Evolutionary conservation across 2,888 invertebrate genomes (phyloP), one percentile per base, ranked within the genome.

Genomic region (Agriopis leucophaearia): DNA sequence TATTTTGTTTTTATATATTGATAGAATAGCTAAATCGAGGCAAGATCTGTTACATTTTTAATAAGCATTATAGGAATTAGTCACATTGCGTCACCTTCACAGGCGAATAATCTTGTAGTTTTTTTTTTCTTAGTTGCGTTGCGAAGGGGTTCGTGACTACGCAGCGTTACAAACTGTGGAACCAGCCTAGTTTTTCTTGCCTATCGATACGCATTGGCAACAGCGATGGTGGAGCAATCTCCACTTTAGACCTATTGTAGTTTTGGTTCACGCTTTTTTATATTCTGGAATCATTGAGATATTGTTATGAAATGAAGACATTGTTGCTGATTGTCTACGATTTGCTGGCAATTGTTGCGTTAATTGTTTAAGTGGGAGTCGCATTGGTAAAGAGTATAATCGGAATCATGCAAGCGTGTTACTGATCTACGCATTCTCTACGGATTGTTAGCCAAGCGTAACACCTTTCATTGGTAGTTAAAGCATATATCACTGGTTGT

Each of bases 141-240:
- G 81, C 82, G 80, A 79, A 81, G 79, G 77, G 81, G 55, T 44
- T 44, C 55, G 55, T 55, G 55, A 55, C 55, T 55, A 55, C 55
- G 55, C 55, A 55, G 55, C 18, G 55, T 55, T 55, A 27, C 55
- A 77, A 78, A 67, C 80, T 74, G 76, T 78, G 66, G 78, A 78
- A 80, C 73, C 72, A 71, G 74, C 74, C 74, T 74, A 72, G 71
- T 77, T 81, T 84, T 85, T 83, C 76, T 77, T 76, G 75, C 78
- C 74, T 81, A 85, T 85, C 83, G 81, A 82, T 82, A 84, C 79
- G 81, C 84, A 74, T 81, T 81, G 79, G 81, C 82, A 81, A 82
- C 76, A 74, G 72, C 60, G 60, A 66, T 62, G 66, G 58, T 84
- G 80, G 68, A 74, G 85, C 82, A 86, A 87, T 80, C 80, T 75